A percentile compares a stretch with the other conserved stretches of the same genome.
phyloP scores from a whole-genome alignment of 2,888 invertebrate genomes.

The Tortrix viridana region DNA sequence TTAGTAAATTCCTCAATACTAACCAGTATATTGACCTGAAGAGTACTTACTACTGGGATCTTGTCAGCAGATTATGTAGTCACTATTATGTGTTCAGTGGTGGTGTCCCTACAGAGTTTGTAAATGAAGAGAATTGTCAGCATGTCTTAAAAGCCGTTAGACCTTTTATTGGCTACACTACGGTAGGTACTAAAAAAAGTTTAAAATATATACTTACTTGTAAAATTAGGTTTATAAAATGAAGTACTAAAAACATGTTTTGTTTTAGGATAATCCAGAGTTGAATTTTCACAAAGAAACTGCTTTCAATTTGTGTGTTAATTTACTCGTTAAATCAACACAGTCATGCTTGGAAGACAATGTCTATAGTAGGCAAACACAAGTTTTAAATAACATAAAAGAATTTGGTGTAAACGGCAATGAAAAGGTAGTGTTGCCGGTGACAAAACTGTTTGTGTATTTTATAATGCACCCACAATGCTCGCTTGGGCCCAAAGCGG shows the following conservation, averaged over 20 bases:
- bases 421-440: constrained; percentile 69
- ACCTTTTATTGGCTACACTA: constrained; percentile 52
- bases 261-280: constrained; percentile 50
- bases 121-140: constrained; percentile 60
- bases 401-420: constrained; percentile 72
- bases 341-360: constrained; percentile 78
- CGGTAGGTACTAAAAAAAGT: constrained; percentile 48
- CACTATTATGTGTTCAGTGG: constrained; percentile 71
- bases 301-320: constrained; percentile 65
- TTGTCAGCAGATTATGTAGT: constrained; percentile 60
- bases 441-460: constrained; percentile 82
- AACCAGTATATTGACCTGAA: constrained; percentile 61
- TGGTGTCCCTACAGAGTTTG: constrained; percentile 57
- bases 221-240: no score
- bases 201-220: constrained; percentile 10
- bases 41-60: constrained; percentile 59
- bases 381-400: constrained; percentile 80
- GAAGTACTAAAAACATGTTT: no score
- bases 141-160: constrained; percentile 62
- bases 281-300: constrained; percentile 62
- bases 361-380: constrained; percentile 81
- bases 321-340: constrained; percentile 72
- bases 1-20: constrained; percentile 69
- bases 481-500: constrained; percentile 82
- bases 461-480: constrained; percentile 87